A percentile compares a stretch with the other conserved stretches of the same genome.
Conservation (phyloP, 2,113 vertebrate species). For the Gila orcuttii region DNA sequence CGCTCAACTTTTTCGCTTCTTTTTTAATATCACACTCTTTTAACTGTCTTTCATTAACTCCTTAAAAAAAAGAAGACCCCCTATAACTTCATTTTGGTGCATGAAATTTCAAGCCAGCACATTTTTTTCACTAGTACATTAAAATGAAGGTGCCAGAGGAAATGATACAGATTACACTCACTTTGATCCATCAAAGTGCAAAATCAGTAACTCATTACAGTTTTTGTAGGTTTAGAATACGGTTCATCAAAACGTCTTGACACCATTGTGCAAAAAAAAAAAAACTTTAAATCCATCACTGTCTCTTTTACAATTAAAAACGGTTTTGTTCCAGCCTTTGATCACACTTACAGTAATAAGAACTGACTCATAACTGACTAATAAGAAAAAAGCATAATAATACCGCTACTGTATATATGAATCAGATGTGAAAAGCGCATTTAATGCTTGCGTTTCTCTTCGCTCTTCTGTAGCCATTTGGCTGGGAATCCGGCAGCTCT, state of each 20-base stretch:
- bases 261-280: constrained; percentile 15
- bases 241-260: constrained; percentile 37
- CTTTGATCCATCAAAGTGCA: constrained; percentile 47
- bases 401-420: constrained; percentile 34
- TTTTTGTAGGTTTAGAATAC: constrained; percentile 46
- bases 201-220: constrained; percentile 41
- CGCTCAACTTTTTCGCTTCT: not conserved
- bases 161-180: constrained; percentile 47
- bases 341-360: constrained; percentile 39
- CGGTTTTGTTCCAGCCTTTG: constrained; percentile 29
- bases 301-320: constrained; percentile 23
- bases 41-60: not conserved
- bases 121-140: not conserved
- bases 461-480: constrained; percentile 53
- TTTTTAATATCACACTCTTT: constrained; percentile 42
- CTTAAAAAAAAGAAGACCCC: not conserved
- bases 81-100: constrained; percentile 25
- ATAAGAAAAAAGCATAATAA: constrained; percentile 25
- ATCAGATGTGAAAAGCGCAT: constrained; percentile 24
- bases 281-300: constrained; percentile 19
- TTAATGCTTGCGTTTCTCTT: constrained; percentile 6
- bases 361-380: constrained; percentile 35
- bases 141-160: constrained; percentile 13
- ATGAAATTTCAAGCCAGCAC: constrained; percentile 31
- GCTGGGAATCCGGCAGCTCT: constrained; percentile 64